Base-by-base conservation (phyloP, 2,888 invertebrate species). In the Tolmerus cingulatus region DNA sequence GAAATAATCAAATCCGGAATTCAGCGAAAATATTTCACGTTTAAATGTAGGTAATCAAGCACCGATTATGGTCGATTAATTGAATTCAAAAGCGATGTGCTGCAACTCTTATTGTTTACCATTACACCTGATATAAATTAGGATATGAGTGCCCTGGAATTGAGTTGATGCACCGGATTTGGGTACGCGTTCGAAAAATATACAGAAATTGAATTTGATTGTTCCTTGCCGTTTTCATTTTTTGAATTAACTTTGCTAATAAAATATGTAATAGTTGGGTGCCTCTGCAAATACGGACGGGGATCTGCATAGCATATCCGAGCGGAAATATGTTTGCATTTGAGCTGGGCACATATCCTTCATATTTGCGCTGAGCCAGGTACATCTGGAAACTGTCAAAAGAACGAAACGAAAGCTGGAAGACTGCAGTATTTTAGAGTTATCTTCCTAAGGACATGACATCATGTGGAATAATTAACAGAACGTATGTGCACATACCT, bases 391-490 rank as follows among this genome's bases (percentile, higher is more conserved):
- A 66, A 9, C 66, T 66, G 66, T 27, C 66, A 23, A 66, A 66
- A 66, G 66, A 51, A 51, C 51, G 51, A 51, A 51, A 77, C 34
- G 43, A 78, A 79, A 79, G 46, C 43, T 51, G 27, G 46, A 27
- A 79, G 79, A 79, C 79, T 79, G 79, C 79, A 79, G 79, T 46
- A 79, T 79, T 79, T 79, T 79, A 79, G 79, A 79, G 51, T 46
- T 46, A 79, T 79, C 79, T 16, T 51, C 27, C 79, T 46, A 79
- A 79, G 51, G 40, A 79, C 51, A 79, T 51, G 79, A 27, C 79
- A 30, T 79, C 79, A 79, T 79, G 79, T 79, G 51, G 79, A 79
- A 79, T 79, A 79, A 79, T 79, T 79, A 79, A 43, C 78, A 78
- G 51, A 79, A 30, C 79, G 27, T 79, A n/a, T 51, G 79, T 51